These are phyloP conservation scores for Onychostruthus taczanowskii DNA, from an alignment of 2,113 vertebrate genomes.

Conservation along the genomic window DNA sequence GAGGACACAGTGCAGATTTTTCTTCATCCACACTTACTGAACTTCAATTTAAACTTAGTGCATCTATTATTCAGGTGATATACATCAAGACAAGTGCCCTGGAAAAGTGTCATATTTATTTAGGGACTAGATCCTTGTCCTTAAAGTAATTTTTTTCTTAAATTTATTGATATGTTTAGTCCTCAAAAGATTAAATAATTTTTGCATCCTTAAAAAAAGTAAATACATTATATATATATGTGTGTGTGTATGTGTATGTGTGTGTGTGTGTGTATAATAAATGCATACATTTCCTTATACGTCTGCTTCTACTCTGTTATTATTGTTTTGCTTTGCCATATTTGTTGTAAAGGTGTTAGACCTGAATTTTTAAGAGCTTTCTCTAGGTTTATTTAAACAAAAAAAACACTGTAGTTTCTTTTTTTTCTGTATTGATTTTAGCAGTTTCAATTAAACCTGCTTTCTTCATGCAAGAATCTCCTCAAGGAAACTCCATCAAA, in stretches of 20 bases:
- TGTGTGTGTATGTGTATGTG: too few species aligned
- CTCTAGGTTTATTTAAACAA: background rate
- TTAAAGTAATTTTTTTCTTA: background rate
- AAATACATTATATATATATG: too few species aligned
- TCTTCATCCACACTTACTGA: accelerated
- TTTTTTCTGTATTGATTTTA: constrained; percentile 24
- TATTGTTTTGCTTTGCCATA: background rate
- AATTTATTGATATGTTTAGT: background rate
- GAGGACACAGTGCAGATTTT: background rate
- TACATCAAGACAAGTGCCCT: background rate
- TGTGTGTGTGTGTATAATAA: too few species aligned
- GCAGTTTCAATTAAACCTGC: constrained; percentile 46
- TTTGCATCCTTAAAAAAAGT: too few species aligned
- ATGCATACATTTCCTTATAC: too few species aligned
- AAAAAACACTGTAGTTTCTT: background rate
- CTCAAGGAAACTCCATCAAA: constrained; percentile 46
- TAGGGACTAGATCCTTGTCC: background rate
- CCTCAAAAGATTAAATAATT: background rate
- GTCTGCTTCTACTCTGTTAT: background rate
- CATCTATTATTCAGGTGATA: background rate
- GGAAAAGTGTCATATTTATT: background rate
- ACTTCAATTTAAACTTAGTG: background rate
- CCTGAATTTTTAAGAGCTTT: background rate
- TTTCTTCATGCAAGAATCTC: constrained; percentile 43
- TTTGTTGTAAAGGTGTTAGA: constrained; percentile 18